Percentiles rank a stretch among this genome's conserved stretches.
Evolutionary conservation across 2,797 vertebrate genomes (phyloP).

Genomic region (Aulostomus chinensis): DNA sequence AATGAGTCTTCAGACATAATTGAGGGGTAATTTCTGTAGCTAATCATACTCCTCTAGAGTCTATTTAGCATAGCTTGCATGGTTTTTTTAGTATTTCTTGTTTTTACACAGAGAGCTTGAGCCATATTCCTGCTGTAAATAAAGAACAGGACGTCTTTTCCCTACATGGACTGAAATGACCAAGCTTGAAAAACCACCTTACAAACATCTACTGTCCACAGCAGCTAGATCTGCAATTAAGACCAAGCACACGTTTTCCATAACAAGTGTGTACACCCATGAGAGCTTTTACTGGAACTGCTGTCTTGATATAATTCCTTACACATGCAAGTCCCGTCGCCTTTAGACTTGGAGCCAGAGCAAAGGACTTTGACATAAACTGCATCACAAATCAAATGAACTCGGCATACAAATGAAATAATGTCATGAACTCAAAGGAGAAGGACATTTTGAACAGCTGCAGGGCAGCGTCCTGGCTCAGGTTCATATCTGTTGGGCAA

Average conservation of each 20-base stretch:
- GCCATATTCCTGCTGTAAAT: slow-evolving; percentile 12
- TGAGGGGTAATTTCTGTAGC: slow-evolving; percentile 36
- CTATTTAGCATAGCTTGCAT: slow-evolving; percentile 20
- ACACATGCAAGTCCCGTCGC: slow-evolving; percentile 49
- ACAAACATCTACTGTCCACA: slow-evolving; percentile 37
- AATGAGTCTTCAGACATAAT: slow-evolving; percentile 51
- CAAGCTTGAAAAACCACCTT: slow-evolving; percentile 17
- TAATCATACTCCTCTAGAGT: slow-evolving; percentile 43
- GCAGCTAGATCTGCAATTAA: slow-evolving; percentile 35
- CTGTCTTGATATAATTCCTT: slow-evolving; percentile 48
- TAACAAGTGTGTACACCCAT: slow-evolving; percentile 43
- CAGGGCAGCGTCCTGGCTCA: slow-evolving; percentile 6
- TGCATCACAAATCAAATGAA: slow-evolving; percentile 47
- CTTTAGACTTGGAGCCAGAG: slow-evolving; percentile 47
- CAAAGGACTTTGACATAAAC: slow-evolving; percentile 43
- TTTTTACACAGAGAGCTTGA: slow-evolving; percentile 24
- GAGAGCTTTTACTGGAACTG: slow-evolving; percentile 50
- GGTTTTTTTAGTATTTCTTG: slow-evolving; percentile 15
- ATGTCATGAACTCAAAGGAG: slow-evolving; percentile 26
- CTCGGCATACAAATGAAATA: slow-evolving; percentile 41
- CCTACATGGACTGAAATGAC: slow-evolving; percentile 28
- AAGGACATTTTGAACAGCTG: slow-evolving; percentile 25
- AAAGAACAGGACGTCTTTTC: slow-evolving; percentile 2
- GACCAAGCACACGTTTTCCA: slow-evolving; percentile 52
- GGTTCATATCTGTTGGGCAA: slow-evolving; percentile 5